These are phyloP conservation scores for Rhabdophis nuchalis DNA, from an alignment of 2,797 vertebrate genomes.

Conservation along the genomic window DNA sequence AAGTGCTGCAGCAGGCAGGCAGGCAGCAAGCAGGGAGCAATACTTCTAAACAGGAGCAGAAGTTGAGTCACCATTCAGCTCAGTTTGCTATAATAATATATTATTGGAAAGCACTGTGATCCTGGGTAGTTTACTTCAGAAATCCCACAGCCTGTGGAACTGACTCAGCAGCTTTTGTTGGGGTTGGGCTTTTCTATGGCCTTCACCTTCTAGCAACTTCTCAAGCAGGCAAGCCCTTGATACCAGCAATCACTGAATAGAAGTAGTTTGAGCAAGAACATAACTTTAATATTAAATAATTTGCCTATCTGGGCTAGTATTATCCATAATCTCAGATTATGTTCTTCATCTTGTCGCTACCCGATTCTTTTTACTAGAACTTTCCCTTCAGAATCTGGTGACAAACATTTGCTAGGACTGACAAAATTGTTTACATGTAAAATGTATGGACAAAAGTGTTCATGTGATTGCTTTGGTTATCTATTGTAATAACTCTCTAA, in stretches of 20 bases:
- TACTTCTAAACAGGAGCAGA: not conserved
- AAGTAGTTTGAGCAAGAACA: not conserved
- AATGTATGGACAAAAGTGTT: not conserved
- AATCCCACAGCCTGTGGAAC: not conserved
- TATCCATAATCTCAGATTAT: not conserved
- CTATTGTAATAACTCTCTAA: not conserved
- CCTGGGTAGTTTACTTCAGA: not conserved
- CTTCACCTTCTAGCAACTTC: not conserved
- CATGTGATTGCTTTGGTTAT: not conserved
- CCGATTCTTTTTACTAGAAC: not conserved
- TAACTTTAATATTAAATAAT: not conserved
- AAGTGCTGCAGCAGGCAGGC: not conserved
- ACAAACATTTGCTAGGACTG: not conserved
- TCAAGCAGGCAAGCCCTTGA: not conserved
- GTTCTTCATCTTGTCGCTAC: not conserved
- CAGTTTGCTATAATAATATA: not conserved
- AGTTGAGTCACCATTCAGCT: not conserved
- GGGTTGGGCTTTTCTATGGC: not conserved
- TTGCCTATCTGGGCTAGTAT: not conserved
- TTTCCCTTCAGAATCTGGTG: slow-evolving; percentile 1
- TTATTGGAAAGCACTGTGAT: not conserved
- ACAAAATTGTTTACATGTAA: not conserved
- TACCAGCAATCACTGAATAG: not conserved
- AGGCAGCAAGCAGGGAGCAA: not conserved
- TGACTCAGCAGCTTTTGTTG: not conserved